phyloP scores from a whole-genome alignment of 2,797 vertebrate genomes.

The Neosilurus hyrtlii region DNA sequence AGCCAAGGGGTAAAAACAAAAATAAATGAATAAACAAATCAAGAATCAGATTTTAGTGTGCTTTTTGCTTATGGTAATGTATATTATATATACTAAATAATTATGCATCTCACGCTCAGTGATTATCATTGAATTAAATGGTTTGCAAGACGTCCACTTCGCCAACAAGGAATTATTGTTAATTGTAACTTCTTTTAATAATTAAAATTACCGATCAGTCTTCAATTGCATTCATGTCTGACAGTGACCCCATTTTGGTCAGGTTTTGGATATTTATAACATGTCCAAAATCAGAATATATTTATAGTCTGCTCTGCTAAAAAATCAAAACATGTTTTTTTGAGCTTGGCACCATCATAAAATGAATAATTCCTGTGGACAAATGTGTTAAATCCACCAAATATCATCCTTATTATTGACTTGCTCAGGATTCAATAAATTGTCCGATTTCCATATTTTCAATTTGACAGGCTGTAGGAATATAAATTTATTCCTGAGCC shows the following conservation, averaged over 20 bases:
- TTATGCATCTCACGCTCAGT: no score
- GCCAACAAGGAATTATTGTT: neutral
- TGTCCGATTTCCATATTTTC: conserved; percentile 62
- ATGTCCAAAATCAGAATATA: neutral
- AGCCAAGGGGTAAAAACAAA: no score
- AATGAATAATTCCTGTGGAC: conserved; percentile 48
- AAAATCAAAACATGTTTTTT: conserved; percentile 40
- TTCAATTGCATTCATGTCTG: neutral
- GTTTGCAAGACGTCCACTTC: no score
- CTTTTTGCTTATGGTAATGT: no score
- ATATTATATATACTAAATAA: no score
- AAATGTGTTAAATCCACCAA: conserved; percentile 55
- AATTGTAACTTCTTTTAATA: neutral
- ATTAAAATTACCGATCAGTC: neutral
- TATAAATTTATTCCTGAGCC: conserved; percentile 53
- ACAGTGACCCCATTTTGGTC: neutral
- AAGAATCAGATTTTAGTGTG: no score
- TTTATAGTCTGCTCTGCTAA: conserved; percentile 31
- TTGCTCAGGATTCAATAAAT: conserved; percentile 57
- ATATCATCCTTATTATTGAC: conserved; percentile 56
- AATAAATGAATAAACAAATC: no score
- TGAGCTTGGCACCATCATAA: conserved; percentile 1
- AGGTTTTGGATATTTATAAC: neutral
- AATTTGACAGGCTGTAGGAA: conserved; percentile 60
- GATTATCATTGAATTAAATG: no score